Evolutionary conservation across 2,113 vertebrate species (phyloP).

Genomic region (Daphoenositta chrysoptera): DNA sequence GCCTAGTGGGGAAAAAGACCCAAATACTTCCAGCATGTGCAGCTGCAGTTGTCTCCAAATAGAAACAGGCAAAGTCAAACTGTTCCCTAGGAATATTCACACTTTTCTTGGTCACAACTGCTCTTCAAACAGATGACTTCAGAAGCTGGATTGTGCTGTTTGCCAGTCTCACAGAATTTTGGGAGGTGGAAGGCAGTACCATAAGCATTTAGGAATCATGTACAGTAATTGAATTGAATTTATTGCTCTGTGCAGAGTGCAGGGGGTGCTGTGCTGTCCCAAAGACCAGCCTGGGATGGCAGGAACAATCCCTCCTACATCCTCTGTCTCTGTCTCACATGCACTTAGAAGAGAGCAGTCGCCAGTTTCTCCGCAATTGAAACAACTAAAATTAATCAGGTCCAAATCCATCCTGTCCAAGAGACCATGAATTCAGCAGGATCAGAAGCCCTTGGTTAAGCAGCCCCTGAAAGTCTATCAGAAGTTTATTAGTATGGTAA

Average conservation of each 20-base stretch:
- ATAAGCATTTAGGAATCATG: not conserved
- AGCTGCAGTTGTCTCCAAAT: not conserved
- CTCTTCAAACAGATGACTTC: not conserved
- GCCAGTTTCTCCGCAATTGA: not conserved
- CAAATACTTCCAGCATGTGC: not conserved
- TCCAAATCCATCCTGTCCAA: not conserved
- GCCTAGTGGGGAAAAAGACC: not conserved
- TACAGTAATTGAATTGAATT: not conserved
- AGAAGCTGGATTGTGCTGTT: not conserved
- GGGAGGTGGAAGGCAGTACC: not conserved
- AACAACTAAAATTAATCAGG: slow-evolving; percentile 1
- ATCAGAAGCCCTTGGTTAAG: slow-evolving; percentile 30
- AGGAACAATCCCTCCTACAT: not conserved
- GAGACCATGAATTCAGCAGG: slow-evolving; percentile 33
- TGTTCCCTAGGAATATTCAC: not conserved
- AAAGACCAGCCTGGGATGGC: not conserved
- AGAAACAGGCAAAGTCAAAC: not conserved
- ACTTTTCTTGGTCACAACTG: not conserved
- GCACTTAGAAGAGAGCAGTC: not conserved
- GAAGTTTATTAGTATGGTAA: slow-evolving; percentile 46
- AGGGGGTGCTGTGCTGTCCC: not conserved
- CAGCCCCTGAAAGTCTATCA: slow-evolving; percentile 42
- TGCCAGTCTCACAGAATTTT: not conserved
- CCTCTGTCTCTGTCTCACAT: not conserved
- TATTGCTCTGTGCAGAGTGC: not conserved